Conservation (phyloP, 2,888 invertebrate genomes). For the Habroteleia sp. region DNA sequence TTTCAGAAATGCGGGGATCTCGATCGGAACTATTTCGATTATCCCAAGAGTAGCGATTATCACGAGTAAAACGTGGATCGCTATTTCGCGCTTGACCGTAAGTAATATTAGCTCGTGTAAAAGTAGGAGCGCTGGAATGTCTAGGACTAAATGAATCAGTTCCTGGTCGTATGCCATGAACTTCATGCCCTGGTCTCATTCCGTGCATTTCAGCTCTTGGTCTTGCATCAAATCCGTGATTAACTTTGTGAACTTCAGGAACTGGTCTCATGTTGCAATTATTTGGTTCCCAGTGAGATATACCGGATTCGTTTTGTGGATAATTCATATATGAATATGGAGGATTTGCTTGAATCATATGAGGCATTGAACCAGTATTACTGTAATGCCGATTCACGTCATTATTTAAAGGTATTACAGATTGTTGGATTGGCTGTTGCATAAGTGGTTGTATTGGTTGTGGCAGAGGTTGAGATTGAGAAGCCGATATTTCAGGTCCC, state of each 20-base stretch:
- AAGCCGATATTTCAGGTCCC: constrained; percentile 5
- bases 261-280: constrained; percentile 14
- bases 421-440: constrained; percentile 1
- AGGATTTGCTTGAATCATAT: constrained; percentile 21
- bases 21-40: constrained; percentile 24
- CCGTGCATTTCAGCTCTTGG: constrained; percentile 1
- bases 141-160: neutral
- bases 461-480: constrained; percentile 17
- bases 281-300: constrained; percentile 36
- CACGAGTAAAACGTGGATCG: constrained; percentile 34
- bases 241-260: constrained; percentile 2
- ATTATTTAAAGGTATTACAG: neutral
- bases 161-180: constrained; percentile 9
- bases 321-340: constrained; percentile 51
- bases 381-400: constrained; percentile 39
- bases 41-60: constrained; percentile 33
- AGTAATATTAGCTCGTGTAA: constrained; percentile 49
- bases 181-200: constrained; percentile 6
- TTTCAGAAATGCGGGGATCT: constrained; percentile 28
- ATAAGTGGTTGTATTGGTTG: constrained; percentile 11
- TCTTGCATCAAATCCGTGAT: constrained; percentile 6
- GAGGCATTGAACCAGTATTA: constrained; percentile 9
- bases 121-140: constrained; percentile 8
- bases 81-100: constrained; percentile 36
- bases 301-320: constrained; percentile 17